Evolutionary conservation across 1,140 invertebrate genomes (phyloP).

Genomic region (Heliconius nattereri): DNA sequence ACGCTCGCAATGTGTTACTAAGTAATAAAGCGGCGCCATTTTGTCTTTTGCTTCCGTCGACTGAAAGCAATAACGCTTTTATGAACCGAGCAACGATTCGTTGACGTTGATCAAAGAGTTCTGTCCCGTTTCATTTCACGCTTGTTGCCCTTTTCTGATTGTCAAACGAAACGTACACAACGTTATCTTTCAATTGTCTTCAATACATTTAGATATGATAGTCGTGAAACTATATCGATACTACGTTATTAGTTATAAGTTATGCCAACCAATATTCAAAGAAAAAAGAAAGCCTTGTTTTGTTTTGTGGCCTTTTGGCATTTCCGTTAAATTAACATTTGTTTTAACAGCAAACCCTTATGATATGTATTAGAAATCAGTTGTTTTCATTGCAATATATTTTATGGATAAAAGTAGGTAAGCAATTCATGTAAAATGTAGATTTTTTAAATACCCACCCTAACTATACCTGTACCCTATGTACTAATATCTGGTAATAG

Average conservation of each 20-base stretch:
- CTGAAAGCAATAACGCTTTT: slow-evolving; percentile 72
- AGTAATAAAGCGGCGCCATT: slow-evolving; percentile 80
- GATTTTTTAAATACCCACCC: no score
- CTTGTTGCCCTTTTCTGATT: slow-evolving; percentile 65
- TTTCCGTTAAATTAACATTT: no score
- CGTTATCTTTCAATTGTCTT: slow-evolving; percentile 56
- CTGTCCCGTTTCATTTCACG: slow-evolving; percentile 70
- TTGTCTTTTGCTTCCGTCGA: slow-evolving; percentile 72
- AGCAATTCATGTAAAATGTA: no score
- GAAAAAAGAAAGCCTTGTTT: no score
- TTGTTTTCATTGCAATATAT: no score
- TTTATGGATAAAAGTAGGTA: no score
- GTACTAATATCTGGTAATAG: no score
- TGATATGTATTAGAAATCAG: no score
- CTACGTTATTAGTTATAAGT: not conserved
- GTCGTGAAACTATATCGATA: not conserved
- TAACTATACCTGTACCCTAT: no score
- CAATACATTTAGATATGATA: slow-evolving; percentile 1
- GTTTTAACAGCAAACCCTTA: no score
- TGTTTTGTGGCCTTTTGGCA: no score
- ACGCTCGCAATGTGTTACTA: slow-evolving; percentile 76
- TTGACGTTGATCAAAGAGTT: slow-evolving; percentile 74
- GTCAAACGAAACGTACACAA: slow-evolving; percentile 67
- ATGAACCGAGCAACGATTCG: slow-evolving; percentile 70
- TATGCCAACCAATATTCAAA: not conserved